Conservation (phyloP, 2,888 invertebrate genomes). For the Pseudococcus jackbeardsleyi region DNA sequence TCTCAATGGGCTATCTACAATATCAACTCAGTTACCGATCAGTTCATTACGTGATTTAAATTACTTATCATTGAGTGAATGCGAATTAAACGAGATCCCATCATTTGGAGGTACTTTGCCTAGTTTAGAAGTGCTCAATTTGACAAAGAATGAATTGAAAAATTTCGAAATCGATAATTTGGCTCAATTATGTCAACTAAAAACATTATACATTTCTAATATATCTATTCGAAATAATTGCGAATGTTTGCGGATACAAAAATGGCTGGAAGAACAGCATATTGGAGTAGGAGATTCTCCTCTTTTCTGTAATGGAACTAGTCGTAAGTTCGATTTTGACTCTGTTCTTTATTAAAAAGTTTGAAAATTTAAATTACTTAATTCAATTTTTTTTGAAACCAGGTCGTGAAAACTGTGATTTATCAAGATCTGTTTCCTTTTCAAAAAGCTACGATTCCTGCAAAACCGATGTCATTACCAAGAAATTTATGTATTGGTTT, state of each 20-base stretch:
- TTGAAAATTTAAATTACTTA: background rate
- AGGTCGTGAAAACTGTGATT: background rate
- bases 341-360: background rate
- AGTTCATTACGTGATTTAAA: background rate
- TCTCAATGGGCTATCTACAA: background rate
- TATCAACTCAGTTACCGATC: background rate
- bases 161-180: conserved; percentile 16
- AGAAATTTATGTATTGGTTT: background rate
- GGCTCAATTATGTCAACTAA: background rate
- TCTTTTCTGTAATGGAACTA: background rate
- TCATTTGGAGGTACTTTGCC: conserved; percentile 27
- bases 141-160: background rate
- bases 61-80: background rate
- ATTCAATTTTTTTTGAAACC: background rate
- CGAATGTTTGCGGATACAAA: background rate
- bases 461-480: background rate
- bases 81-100: background rate
- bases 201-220: background rate
- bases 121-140: background rate
- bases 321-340: background rate
- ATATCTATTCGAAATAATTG: background rate
- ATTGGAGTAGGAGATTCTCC: background rate
- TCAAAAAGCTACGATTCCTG: background rate
- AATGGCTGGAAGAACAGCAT: background rate
- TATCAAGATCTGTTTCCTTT: background rate